Base-by-base conservation (phyloP, 2,888 invertebrate genomes). In the Rutpela maculata region DNA sequence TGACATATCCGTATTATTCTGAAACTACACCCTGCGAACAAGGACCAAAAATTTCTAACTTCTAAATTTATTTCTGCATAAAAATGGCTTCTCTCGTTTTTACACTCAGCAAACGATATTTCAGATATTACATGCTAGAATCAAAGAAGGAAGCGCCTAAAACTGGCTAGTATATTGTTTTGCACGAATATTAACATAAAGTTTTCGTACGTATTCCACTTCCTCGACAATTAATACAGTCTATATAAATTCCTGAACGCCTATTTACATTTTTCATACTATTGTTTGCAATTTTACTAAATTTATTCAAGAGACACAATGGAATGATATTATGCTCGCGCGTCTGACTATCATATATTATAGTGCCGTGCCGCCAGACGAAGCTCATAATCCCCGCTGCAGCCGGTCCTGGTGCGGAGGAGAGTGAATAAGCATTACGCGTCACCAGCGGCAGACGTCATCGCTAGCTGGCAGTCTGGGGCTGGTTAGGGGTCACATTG, bases 401-500 rank as follows among this genome's bases (percentile, higher is more conserved):
- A 59, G 74, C 75, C 77, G 71, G 67, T 31, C 68, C 77, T 78
- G 77, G 22, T 26, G 7, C 60, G 43, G 15, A n/a, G 66, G 59
- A 43, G 71, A 77, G 74, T 17, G 74, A 74, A 60, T 62, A 60
- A 57, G 67, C 57, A 63, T 59, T 65, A 56, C 74, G 74, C 74
- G 68, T 66, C 72, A 72, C 62, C 70, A 73, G 31, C 73, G 78
- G 75, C 73, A 68, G 78, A 78, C 78, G 78, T 78, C 78, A 78
- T 75, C 78, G 78, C 76, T 77, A 74, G 77, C 77, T 74, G 77
- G 74, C 72, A 76, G 80, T 79, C 79, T 79, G 78, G 76, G 79
- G 81, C 79, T 78, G 76, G 78, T 79, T 70, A 72, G 82, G 81
- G 84, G 84, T 84, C 84, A 84, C 84, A 84, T 83, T 84, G 83